Evolutionary conservation across 2,888 invertebrate genomes (phyloP), one percentile per base, ranked within the genome.

Genomic region (Synergus japonicus): DNA sequence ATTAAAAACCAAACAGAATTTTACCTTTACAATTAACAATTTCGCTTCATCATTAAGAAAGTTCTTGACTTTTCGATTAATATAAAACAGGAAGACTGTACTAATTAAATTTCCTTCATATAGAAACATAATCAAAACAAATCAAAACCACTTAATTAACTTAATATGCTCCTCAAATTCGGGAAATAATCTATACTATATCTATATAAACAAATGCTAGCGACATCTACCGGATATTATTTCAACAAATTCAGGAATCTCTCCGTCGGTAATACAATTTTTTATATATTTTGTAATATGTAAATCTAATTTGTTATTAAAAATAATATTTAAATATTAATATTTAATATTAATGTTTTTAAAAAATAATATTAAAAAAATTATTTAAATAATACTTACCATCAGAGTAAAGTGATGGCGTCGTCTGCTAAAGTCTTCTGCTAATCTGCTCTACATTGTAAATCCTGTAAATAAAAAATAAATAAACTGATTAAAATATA

Each of bases 371-470:
- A 29, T 29, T 29, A 0, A 37, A 37, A 37, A 37, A 37, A 37
- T 37, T 37, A 37, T 37, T 7, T 37, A 37, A 37, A 37, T 37
- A 37, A 37, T 0, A 0, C 54, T 54, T 54, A n/a, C 54, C 54
- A 54, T 54, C 54, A 7, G 54, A 54, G 9, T 54, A 8, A 22
- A 18, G 18, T 5, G 18, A 60, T 60, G 60, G 60, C 60, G 60
- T 22, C 12, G 60, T 60, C 18, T 60, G 60, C 60, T 60, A 60
- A 60, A 60, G 22, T 60, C 60, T 60, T 60, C 60, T 60, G 3
- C 29, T 29, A 29, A 29, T 29, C 29, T 29, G 22, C 10, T 60
- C 60, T 9, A 54, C n/a, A 54, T 3, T 37, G 37, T 37, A 37
- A 5, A 37, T 37, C 15, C n/a, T 54, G 54, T 54, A 54, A 54